Percentiles rank a stretch among this genome's conserved stretches.
phyloP scores from a whole-genome alignment of 23 tunicate genomes.

The Halocynthia roretzi region DNA sequence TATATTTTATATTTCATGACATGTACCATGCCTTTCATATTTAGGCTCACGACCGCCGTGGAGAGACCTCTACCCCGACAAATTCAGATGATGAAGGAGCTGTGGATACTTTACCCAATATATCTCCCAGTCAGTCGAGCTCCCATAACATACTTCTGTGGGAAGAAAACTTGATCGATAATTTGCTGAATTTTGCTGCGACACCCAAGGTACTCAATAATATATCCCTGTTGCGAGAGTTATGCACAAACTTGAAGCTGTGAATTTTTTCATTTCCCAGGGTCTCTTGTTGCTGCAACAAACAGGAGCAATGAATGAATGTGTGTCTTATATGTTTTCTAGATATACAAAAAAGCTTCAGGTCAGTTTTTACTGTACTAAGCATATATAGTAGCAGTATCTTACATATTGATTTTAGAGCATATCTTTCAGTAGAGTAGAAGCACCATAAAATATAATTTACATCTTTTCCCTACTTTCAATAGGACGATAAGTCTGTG shows the following conservation, averaged over 20 bases:
- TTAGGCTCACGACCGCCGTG: constrained; percentile 39
- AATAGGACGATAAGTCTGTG: neutral
- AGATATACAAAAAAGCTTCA: constrained; percentile 83
- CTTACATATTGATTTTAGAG: too few species aligned
- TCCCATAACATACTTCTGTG: constrained; percentile 41
- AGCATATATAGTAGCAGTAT: neutral
- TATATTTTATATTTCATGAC: too few species aligned
- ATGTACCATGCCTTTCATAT: neutral
- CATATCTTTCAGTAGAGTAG: too few species aligned
- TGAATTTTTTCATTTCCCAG: constrained; percentile 19
- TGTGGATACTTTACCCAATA: constrained; percentile 26
- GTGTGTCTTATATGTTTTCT: constrained; percentile 81
- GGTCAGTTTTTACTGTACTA: constrained; percentile 30
- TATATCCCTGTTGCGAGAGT: neutral
- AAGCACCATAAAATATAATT: too few species aligned
- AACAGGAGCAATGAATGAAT: constrained; percentile 82
- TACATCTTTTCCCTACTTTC: neutral
- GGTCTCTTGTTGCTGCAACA: constrained; percentile 80
- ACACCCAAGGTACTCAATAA: constrained; percentile 58
- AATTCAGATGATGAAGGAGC: constrained; percentile 14
- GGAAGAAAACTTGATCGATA: constrained; percentile 79
- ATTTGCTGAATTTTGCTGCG: constrained; percentile 86
- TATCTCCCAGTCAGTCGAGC: constrained; percentile 58
- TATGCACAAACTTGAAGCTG: neutral
- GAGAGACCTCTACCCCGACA: constrained; percentile 3